Base-by-base conservation (phyloP, 2,113 vertebrate genomes). In the Zapornia atra region DNA sequence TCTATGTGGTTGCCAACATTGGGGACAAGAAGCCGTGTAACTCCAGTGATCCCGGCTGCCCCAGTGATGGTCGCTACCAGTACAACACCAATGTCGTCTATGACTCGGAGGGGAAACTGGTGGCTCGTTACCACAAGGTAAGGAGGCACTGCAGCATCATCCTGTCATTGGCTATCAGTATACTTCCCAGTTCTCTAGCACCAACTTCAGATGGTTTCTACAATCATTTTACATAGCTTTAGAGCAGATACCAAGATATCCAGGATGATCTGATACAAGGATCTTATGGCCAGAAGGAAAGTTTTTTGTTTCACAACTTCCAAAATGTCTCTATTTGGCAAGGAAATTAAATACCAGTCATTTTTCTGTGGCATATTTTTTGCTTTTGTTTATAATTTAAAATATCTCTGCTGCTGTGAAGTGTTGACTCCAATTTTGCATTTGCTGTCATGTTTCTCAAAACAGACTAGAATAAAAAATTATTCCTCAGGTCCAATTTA, bases 1-100 rank as follows among this genome's bases (percentile, higher is more conserved):
- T 99, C 91, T 99, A 98, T 85, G 66, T 99, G 64, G 98, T 98
- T 97, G 99, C 98, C 82, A 99, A 99, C 96, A 98, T 98, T 1
- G 94, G 98, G 36, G 98, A 98, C 85, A 98, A 97, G 96, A 98
- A 98, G 61, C 36, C 13, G 0, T 98, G 97, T 36, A 81, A 93
- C 78, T 66, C 76, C 79, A 96, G 70, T 8, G 97, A 98, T 17
- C 48, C 82, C 26, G 1, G 15, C 16, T 98, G 98, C 33, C 98
- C 97, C 12, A 15, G 60, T 0, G 93, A 98, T 0, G 95, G 97
- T 13, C 90, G 9, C 77, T 98, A 98, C 84, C 98, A 98, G 9
- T 98, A 98, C 88, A 98, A 98, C 16, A 98, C 97, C 0, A 26
- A 98, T 24, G 96, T 98, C 0, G 95, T 98, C 24, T 98, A 96